A percentile compares a stretch with the other conserved stretches of the same genome.
phyloP scores from a whole-genome alignment of 1,140 invertebrate species.

The Trichonephila clavipes region DNA sequence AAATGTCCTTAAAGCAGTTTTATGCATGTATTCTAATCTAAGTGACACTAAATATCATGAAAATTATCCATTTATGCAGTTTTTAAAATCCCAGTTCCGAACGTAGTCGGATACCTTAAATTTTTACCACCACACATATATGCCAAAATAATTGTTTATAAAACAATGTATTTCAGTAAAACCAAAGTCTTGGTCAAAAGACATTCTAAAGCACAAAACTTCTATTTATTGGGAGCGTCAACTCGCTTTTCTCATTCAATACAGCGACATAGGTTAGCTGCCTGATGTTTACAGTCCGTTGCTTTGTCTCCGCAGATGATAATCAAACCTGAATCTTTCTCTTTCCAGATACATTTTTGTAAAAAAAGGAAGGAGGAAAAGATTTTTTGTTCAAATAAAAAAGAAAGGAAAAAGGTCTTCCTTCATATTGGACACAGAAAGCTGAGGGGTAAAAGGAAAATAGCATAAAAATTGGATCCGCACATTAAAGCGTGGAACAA shows the following conservation, averaged over 20 bases:
- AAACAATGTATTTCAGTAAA: too few relatives aligned
- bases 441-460: not conserved
- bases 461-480: conserved; percentile 41
- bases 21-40: too few relatives aligned
- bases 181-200: too few relatives aligned
- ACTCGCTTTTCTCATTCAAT: not conserved
- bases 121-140: too few relatives aligned
- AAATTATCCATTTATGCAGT: too few relatives aligned
- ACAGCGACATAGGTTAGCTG: not conserved
- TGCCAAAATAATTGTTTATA: too few relatives aligned
- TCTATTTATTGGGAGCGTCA: too few relatives aligned
- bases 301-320: not conserved
- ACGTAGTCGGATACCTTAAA: too few relatives aligned
- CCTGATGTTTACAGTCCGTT: not conserved
- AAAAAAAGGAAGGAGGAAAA: not conserved
- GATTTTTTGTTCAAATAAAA: not conserved
- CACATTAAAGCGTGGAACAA: conserved; percentile 66
- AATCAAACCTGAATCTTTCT: not conserved
- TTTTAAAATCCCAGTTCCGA: too few relatives aligned
- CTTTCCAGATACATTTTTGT: not conserved
- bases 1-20: too few relatives aligned
- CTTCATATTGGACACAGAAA: not conserved
- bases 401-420: not conserved
- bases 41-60: too few relatives aligned
- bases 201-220: too few relatives aligned